Conservation (phyloP, 2,888 invertebrate species). For the Salpingus planirostris region DNA sequence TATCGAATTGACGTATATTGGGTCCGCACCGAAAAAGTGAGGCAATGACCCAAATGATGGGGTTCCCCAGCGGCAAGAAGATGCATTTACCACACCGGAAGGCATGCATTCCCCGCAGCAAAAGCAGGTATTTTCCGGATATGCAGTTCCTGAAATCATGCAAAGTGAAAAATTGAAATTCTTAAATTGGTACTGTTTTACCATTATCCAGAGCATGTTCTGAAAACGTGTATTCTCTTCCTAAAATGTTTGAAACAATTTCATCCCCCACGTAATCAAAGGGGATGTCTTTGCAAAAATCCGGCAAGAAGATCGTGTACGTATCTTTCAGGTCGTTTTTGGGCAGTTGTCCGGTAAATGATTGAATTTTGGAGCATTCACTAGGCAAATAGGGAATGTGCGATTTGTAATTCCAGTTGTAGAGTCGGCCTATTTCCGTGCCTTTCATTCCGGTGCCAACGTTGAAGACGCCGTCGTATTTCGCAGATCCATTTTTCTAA, state of each 20-base stretch:
- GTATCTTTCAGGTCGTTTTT: conserved; percentile 52
- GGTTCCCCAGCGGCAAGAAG: conserved; percentile 67
- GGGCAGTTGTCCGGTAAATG: conserved; percentile 75
- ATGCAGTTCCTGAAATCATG: conserved; percentile 44
- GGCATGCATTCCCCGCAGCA: conserved; percentile 66
- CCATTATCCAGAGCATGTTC: conserved; percentile 60
- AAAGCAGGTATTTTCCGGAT: conserved; percentile 59
- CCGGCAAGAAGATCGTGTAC: conserved; percentile 60
- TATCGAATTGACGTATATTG: conserved; percentile 52
- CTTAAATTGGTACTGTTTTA: no score
- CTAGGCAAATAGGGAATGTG: conserved; percentile 45
- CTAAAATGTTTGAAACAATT: conserved; percentile 49
- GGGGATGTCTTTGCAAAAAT: conserved; percentile 62
- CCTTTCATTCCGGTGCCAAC: conserved; percentile 61
- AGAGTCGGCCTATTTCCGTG: conserved; percentile 59
- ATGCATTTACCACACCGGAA: conserved; percentile 68
- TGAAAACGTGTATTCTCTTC: conserved; percentile 58
- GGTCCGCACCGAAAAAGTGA: conserved; percentile 73
- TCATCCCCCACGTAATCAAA: conserved; percentile 54
- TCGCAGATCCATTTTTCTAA: conserved; percentile 67
- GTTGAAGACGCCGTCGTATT: conserved; percentile 67
- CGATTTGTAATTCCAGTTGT: conserved; percentile 62
- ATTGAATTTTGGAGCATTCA: conserved; percentile 53
- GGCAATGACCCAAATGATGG: conserved; percentile 80
- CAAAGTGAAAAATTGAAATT: no score